Base-by-base conservation (phyloP, 1,140 invertebrate species). In the Neomicropteryx cornuta region DNA sequence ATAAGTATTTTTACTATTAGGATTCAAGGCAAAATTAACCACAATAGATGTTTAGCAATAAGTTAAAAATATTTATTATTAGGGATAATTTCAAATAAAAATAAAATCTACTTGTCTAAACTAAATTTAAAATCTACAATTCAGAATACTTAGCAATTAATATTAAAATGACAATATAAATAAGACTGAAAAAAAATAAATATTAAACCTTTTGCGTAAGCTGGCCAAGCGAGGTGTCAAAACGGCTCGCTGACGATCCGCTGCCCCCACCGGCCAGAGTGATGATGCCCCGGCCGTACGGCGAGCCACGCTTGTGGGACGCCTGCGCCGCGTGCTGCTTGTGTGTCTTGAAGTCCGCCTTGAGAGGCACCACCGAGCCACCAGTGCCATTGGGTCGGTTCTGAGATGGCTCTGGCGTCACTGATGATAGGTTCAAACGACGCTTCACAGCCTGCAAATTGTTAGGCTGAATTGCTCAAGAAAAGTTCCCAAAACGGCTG, bases 191-290 rank as follows among this genome's bases (percentile, higher is more conserved):
- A n/a, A n/a, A n/a, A n/a, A n/a, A n/a, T n/a, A n/a, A n/a, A n/a
- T n/a, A n/a, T n/a, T n/a, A n/a, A n/a, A n/a, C n/a, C n/a, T 91
- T 86, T 44, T 93, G 92, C 19, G 96, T 98, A 45, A 99, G 70
- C 54, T 97, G 72, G 43, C 94, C 94, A 40, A 99, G 71, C 49
- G 93, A 97, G 63, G 97, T 98, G 66, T 97, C 94, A 57, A 82
- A 86, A 56, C 83, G 72, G 63, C 71, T 78, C n/a, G n/a, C n/a
- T n/a, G n/a, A n/a, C n/a, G n/a, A n/a, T n/a, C n/a, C 42, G n/a
- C n/a, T n/a, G n/a, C n/a, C n/a, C n/a, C n/a, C n/a, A n/a, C n/a
- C n/a, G n/a, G n/a, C n/a, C n/a, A n/a, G n/a, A 52, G 61, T 58
- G 58, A 59, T 66, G 55, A 62, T 60, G 52, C 60, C 58, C 44